A percentile compares a stretch with the other conserved stretches of the same genome.
phyloP scores from a whole-genome alignment of 2,888 invertebrate species.

The Caenorhabditis parvicauda region DNA sequence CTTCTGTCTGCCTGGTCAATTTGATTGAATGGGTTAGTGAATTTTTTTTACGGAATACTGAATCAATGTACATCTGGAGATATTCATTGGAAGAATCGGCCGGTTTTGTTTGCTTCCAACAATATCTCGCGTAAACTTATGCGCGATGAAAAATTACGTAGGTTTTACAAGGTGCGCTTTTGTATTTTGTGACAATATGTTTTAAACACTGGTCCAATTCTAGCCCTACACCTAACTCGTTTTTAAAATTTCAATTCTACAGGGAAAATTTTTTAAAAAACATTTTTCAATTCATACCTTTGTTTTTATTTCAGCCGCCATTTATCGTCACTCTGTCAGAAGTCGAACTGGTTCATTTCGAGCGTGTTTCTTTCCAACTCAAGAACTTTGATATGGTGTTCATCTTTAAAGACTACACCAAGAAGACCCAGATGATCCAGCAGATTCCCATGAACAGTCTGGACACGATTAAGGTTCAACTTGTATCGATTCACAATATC shows the following conservation, averaged over 20 bases:
- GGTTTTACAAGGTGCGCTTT: too few species aligned
- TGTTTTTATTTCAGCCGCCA: constrained; percentile 73
- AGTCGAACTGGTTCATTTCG: constrained; percentile 96
- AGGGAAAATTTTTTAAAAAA: not conserved
- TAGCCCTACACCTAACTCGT: too few species aligned
- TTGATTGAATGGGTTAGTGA: constrained; percentile 81
- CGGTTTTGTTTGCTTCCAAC: too few species aligned
- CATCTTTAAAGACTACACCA: constrained; percentile 94
- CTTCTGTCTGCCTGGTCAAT: constrained; percentile 93
- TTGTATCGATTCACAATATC: too few species aligned
- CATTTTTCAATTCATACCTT: not conserved
- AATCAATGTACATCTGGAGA: too few species aligned
- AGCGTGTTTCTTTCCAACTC: constrained; percentile 94
- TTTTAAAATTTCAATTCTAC: not conserved
- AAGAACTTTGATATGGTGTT: constrained; percentile 99
- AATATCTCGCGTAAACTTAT: too few species aligned
- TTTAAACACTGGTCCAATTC: not conserved
- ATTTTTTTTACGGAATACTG: too few species aligned
- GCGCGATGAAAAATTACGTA: too few species aligned
- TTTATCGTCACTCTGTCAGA: constrained; percentile 90
- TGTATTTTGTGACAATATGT: not conserved
- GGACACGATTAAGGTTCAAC: constrained; percentile 97
- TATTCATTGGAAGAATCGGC: too few species aligned
- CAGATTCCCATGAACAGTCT: constrained; percentile 99
- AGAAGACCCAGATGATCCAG: constrained; percentile 92